Evolutionary conservation across 2,113 vertebrate genomes (phyloP).

Genomic region (Catharus minimus): DNA sequence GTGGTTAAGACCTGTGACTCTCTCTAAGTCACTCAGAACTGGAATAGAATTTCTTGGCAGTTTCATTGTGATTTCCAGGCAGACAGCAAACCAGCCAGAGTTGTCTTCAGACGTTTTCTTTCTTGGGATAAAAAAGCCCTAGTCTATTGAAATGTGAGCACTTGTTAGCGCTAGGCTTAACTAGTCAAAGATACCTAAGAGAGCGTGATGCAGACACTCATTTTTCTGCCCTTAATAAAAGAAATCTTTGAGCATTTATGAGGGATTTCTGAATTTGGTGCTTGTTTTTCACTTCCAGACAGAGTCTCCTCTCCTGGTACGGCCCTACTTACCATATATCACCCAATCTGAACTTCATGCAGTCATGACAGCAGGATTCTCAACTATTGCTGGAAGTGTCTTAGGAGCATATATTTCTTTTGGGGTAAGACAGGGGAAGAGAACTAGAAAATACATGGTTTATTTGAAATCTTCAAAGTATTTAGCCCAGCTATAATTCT

Average conservation of each 20-base stretch:
- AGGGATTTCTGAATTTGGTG: neutral
- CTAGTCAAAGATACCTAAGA: neutral
- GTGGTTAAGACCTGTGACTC: neutral
- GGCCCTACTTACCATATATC: slow-evolving; percentile 76
- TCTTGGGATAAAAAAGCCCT: neutral
- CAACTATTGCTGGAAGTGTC: slow-evolving; percentile 84
- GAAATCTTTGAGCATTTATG: neutral
- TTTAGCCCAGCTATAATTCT: neutral
- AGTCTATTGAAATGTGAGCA: neutral
- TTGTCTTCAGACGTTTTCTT: neutral
- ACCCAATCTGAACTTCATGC: slow-evolving; percentile 87
- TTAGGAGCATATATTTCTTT: slow-evolving; percentile 86
- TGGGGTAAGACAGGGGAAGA: slow-evolving; percentile 76
- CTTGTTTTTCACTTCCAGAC: slow-evolving; percentile 68
- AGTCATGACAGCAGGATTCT: slow-evolving; percentile 86
- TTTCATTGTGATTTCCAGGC: neutral
- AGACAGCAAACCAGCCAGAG: neutral
- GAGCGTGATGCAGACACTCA: neutral
- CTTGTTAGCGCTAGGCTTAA: neutral
- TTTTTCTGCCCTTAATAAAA: neutral
- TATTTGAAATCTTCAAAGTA: neutral
- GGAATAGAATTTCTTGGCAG: neutral
- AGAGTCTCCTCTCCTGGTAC: slow-evolving; percentile 82
- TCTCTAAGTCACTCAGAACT: neutral
- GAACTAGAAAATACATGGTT: neutral